Evolutionary conservation across 2,797 vertebrate species (phyloP), one percentile per base, ranked within the genome.

Genomic region (Etheostoma perlongum): DNA sequence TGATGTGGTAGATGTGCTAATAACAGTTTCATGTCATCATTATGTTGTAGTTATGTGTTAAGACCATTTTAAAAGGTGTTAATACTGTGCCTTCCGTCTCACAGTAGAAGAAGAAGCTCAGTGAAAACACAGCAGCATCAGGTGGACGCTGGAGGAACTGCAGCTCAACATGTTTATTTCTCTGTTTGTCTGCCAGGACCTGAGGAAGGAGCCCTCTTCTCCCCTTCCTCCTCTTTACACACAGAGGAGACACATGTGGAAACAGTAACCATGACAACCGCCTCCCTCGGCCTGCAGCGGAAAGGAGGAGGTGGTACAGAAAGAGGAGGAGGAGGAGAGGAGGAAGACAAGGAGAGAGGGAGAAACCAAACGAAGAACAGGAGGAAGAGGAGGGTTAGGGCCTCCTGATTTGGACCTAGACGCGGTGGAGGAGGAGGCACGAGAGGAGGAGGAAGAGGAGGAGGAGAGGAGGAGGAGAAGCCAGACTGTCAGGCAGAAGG

Each of bases 151-250:
- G 1, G 30, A 52, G 42, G 74, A 86, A 74, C 75, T 72, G 63
- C 67, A 69, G 23, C 25, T 49, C 13, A 65, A 52, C 27, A 2
- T 55, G 0, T 68, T 14, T 13, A 19, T 52, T 5, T 74, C 13
- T 87, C 49, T 86, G 5, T 72, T 16, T 73, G 4, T 80, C 5
- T 47, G 0, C 30, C 87, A 96, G 95, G 85, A 94, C 94, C 83
- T 96, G 95, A 96, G 82, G 87, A 90, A 82, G 79, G 89, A 91
- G 85, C 84, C 72, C 76, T 89, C 91, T 77, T 89, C 91, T 77
- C 93, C 88, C 74, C 85, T 83, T 90, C 91, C 89, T 88, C 90
- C 87, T 90, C 91, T 52, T 89, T 86, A 74, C 83, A 66, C 67
- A 72, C 54, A 58, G 86, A 91, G 89, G 91, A 94, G 90, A 80